Percentiles rank a stretch among this genome's conserved stretches.
Evolutionary conservation across 2,888 invertebrate species (phyloP).

Genomic region (Philhelius pedissequus): DNA sequence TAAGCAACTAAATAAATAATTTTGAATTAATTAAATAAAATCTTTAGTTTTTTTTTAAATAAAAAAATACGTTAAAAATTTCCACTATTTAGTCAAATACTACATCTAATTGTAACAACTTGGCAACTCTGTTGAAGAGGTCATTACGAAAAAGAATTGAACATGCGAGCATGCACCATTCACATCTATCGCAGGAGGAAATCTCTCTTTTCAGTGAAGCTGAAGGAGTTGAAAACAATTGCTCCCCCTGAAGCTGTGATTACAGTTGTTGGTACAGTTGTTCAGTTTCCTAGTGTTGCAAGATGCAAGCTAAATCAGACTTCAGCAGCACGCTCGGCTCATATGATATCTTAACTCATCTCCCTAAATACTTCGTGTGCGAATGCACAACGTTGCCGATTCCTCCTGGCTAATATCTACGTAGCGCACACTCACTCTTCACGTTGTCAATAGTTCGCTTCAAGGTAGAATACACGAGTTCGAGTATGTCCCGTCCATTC

Average conservation of each 20-base stretch:
- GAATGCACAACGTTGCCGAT: slow-evolving; percentile 47
- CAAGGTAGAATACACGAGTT: slow-evolving; percentile 15
- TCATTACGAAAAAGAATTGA: slow-evolving; percentile 39
- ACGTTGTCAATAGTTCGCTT: slow-evolving; percentile 51
- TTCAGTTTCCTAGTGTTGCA: slow-evolving; percentile 20
- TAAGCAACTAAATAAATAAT: too few relatives aligned
- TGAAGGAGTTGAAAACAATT: slow-evolving; percentile 58
- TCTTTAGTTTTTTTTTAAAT: too few relatives aligned
- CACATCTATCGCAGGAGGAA: slow-evolving; percentile 44
- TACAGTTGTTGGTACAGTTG: slow-evolving; percentile 31
- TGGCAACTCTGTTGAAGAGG: slow-evolving; percentile 11
- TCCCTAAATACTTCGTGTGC: slow-evolving; percentile 63
- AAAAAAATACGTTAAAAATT: too few relatives aligned
- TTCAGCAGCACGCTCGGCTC: slow-evolving; percentile 19
- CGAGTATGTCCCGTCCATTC: slow-evolving; percentile 21
- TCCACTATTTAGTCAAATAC: too few relatives aligned
- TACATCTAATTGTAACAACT: too few relatives aligned
- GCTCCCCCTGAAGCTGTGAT: slow-evolving; percentile 55
- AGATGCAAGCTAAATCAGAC: background rate
- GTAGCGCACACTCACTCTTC: slow-evolving; percentile 40
- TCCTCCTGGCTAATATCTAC: slow-evolving; percentile 34
- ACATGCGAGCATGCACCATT: slow-evolving; percentile 22
- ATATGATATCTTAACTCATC: slow-evolving; percentile 68
- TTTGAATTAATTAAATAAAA: too few relatives aligned
- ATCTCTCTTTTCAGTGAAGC: slow-evolving; percentile 36